Evolutionary conservation across 1,140 invertebrate genomes (phyloP).

Genomic region (Bombus huntii): DNA sequence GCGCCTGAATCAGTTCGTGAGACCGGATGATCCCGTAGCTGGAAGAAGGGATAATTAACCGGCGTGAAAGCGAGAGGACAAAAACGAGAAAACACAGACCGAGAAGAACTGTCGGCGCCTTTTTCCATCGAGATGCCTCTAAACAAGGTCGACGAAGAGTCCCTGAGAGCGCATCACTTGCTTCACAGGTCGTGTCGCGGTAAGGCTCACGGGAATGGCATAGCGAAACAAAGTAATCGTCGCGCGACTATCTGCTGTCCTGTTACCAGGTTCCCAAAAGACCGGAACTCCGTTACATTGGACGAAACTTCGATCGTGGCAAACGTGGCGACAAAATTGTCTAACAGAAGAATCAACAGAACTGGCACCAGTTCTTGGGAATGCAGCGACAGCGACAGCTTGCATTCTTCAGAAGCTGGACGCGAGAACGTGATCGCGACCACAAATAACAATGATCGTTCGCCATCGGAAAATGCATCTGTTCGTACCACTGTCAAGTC

Average conservation of each 20-base stretch:
- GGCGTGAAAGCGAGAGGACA: not conserved
- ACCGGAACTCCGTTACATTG: not conserved
- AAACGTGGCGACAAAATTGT: not conserved
- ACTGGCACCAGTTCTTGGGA: constrained; percentile 84
- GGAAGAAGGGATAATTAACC: not conserved
- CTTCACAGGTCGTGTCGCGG: constrained; percentile 88
- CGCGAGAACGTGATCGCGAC: constrained; percentile 10
- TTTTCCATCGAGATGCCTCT: constrained; percentile 78
- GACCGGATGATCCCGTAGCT: not conserved
- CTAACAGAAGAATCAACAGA: constrained; percentile 73
- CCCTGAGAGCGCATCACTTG: constrained; percentile 78
- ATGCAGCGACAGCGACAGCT: constrained; percentile 83
- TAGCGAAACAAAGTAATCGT: constrained; percentile 78
- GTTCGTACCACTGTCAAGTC: too few species aligned
- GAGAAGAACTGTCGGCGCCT: not conserved
- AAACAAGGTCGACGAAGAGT: constrained; percentile 81
- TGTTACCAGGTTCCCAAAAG: constrained; percentile 18
- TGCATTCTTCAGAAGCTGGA: constrained; percentile 80
- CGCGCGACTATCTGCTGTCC: constrained; percentile 25
- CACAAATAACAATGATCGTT: too few species aligned
- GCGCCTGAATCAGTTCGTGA: not conserved
- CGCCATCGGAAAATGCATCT: not conserved
- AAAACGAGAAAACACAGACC: not conserved
- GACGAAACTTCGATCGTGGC: not conserved
- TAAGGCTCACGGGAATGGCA: constrained; percentile 87